Evolutionary conservation across 2,888 invertebrate genomes (phyloP).

Genomic region (Euclidia mi): DNA sequence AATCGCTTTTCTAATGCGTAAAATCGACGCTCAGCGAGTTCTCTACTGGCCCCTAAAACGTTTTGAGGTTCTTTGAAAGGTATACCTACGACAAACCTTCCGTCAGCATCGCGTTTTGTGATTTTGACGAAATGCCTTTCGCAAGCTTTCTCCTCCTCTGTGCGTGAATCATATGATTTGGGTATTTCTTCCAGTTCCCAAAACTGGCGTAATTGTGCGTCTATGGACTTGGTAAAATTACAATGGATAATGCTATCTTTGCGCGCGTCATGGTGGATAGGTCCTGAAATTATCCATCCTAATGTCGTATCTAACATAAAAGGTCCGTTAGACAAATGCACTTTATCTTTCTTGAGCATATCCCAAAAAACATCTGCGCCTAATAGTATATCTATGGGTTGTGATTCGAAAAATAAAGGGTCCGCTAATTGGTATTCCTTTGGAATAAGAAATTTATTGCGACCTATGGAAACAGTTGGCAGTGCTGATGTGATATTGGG

Average conservation of each 20-base stretch:
- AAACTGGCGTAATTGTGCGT: slow-evolving; percentile 1
- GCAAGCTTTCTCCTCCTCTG: slow-evolving; percentile 1
- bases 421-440: not conserved
- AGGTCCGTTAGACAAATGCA: not conserved
- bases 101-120: not conserved
- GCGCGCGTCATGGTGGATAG: not conserved
- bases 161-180: not conserved
- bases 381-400: not conserved
- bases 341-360: not conserved
- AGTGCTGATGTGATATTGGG: not conserved
- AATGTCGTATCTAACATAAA: not conserved
- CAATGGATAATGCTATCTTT: too few species aligned
- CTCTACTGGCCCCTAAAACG: slow-evolving; percentile 77
- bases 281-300: not conserved
- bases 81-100: slow-evolving; percentile 4
- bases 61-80: not conserved
- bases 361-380: not conserved
- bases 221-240: too few species aligned
- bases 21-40: slow-evolving; percentile 88
- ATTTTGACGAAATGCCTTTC: not conserved
- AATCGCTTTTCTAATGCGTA: slow-evolving; percentile 30
- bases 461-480: not conserved
- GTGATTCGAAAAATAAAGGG: not conserved
- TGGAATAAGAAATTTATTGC: not conserved
- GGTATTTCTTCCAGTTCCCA: not conserved